Base-by-base conservation (phyloP, 2,888 invertebrate species). In the Athrips mouffetella region DNA sequence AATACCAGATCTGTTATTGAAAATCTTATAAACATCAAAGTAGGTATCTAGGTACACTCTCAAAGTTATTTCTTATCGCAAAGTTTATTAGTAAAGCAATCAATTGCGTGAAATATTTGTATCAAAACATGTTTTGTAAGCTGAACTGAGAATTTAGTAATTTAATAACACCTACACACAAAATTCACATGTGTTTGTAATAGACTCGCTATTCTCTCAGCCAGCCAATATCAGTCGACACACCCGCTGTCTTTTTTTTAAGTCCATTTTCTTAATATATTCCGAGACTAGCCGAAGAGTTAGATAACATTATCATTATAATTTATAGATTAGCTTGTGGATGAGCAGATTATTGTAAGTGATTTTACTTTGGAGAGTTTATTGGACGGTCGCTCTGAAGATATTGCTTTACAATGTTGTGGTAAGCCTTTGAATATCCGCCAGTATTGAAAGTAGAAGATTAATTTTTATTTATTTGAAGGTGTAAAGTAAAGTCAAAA, bases 251-350 rank as follows among this genome's bases (percentile, higher is more conserved):
- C 42, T 5, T 33, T 49, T 50, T 25, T 29, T 44, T 47, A 39
- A 47, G 8, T 18, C 39, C 31, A 47, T 45, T 48, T 64, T 60
- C 62, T 62, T 68, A 70, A 73, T 67, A 53, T 68, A 76, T 74
- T 70, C 65, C 33, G 31, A 65, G 73, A 69, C 68, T 56, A 65
- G 67, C 70, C 64, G 62, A 64, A 54, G 58, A 59, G 33, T 59
- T 53, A 70, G 73, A 75, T 76, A 73, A 71, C 65, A 62, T 69
- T 47, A 67, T 70, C 68, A n/a, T n/a, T 66, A 60, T 69, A 67
- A 70, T 70, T 71, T 74, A 71, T 72, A 71, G 70, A 72, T 73
- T 65, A 68, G 57, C 57, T 59, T 55, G 60, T 58, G 55, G 64
- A 67, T 67, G 61, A 63, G 54, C 60, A 59, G 64, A 66, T 66